phyloP scores from a whole-genome alignment of 2,113 vertebrate genomes.

The Columba livia region DNA sequence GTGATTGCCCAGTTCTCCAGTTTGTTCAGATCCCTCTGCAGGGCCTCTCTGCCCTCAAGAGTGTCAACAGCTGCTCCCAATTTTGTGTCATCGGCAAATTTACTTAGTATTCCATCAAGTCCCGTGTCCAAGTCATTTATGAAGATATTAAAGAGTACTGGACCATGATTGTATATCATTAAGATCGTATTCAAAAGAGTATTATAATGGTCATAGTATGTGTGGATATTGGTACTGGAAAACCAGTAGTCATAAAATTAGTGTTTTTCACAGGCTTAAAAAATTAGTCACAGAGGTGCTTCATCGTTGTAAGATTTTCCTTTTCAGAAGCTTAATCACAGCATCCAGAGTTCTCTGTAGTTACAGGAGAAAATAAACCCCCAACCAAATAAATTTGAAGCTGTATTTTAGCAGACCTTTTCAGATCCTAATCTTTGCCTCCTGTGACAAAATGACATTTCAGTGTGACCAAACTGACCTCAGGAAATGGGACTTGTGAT shows the following conservation, averaged over 20 bases:
- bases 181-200: neutral
- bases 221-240: neutral
- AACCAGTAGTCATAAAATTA: neutral
- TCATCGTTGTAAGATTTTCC: neutral
- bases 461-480: neutral
- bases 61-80: too few relatives aligned
- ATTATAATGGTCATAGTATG: neutral
- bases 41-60: too few relatives aligned
- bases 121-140: too few relatives aligned
- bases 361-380: neutral
- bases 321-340: neutral
- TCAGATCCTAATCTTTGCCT: neutral
- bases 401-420: neutral
- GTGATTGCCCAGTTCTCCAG: too few relatives aligned
- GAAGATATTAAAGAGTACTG: too few relatives aligned
- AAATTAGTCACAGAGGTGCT: neutral
- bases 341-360: neutral
- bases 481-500: neutral
- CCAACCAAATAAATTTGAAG: neutral
- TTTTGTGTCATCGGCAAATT: too few relatives aligned
- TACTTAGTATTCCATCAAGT: too few relatives aligned
- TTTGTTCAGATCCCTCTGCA: too few relatives aligned
- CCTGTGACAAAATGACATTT: neutral
- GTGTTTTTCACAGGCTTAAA: neutral
- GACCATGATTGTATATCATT: neutral